phyloP scores from a whole-genome alignment of 2,113 vertebrate species.

The Megaceryle torquata region DNA sequence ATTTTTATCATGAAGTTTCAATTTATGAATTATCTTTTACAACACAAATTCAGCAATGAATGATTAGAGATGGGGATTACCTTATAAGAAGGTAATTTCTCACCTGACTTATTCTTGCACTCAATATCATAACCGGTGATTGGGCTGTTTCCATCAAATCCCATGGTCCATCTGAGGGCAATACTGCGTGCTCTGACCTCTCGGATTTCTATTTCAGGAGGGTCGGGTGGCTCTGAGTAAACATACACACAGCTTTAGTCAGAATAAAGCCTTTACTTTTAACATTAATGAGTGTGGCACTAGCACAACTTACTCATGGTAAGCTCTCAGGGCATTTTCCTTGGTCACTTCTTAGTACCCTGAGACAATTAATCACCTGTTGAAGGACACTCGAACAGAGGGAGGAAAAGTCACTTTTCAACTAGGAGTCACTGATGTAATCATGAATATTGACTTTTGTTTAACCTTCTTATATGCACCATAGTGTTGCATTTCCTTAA shows the following conservation, averaged over 20 bases:
- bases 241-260: neutral
- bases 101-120: conserved; percentile 98
- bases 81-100: neutral
- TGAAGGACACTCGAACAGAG: neutral
- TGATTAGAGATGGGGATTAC: fast-evolving
- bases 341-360: neutral
- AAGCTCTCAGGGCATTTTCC: neutral
- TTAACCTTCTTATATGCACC: neutral
- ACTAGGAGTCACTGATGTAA: neutral
- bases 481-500: neutral
- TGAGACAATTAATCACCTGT: neutral
- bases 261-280: neutral
- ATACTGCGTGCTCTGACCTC: conserved; percentile 95
- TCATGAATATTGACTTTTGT: neutral
- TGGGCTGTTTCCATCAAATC: conserved; percentile 97
- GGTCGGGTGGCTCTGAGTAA: conserved; percentile 89
- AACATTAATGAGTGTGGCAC: fast-evolving
- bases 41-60: neutral
- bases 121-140: conserved; percentile 99
- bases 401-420: neutral
- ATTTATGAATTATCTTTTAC: neutral
- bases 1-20: neutral
- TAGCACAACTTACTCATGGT: neutral
- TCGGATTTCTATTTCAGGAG: conserved; percentile 94
- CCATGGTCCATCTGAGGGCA: conserved; percentile 97